These are phyloP conservation scores for Drosophila tropicalis DNA, from an alignment of 1,140 invertebrate species.

Conservation along the genomic window DNA sequence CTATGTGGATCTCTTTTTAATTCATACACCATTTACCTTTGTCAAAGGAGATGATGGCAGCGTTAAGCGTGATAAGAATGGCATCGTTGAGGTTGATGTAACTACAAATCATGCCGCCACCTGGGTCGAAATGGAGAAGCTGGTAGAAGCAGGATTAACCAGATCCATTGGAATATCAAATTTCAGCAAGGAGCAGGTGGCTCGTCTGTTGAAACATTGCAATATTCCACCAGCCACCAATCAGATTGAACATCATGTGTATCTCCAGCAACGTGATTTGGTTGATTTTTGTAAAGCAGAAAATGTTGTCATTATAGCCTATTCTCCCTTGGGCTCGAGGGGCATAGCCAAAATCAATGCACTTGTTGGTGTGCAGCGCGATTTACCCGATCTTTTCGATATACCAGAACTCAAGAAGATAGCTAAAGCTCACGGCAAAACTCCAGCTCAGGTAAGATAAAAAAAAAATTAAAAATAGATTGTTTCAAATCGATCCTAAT, in stretches of 20 bases:
- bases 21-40: slow-evolving; percentile 90
- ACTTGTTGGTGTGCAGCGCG: slow-evolving; percentile 77
- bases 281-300: slow-evolving; percentile 89
- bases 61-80: slow-evolving; percentile 84
- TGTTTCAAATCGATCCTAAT: no score
- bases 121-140: slow-evolving; percentile 92
- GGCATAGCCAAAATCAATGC: slow-evolving; percentile 85
- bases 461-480: no score
- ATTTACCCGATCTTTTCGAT: slow-evolving; percentile 88
- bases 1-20: slow-evolving; percentile 93
- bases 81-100: slow-evolving; percentile 87
- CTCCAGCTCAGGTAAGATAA: slow-evolving; percentile 86
- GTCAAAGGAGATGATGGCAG: slow-evolving; percentile 83
- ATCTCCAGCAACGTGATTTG: slow-evolving; percentile 91
- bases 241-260: slow-evolving; percentile 92
- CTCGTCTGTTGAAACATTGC: slow-evolving; percentile 86
- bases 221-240: slow-evolving; percentile 88
- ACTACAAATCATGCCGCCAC: slow-evolving; percentile 88
- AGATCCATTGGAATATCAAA: slow-evolving; percentile 92
- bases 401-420: slow-evolving; percentile 88
- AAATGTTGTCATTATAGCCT: slow-evolving; percentile 91
- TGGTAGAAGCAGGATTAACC: slow-evolving; percentile 86
- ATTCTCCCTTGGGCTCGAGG: slow-evolving; percentile 91
- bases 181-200: slow-evolving; percentile 89
- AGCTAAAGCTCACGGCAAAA: slow-evolving; percentile 88